phyloP scores from a whole-genome alignment of 2,888 invertebrate genomes.

The Parelbella ahira region DNA sequence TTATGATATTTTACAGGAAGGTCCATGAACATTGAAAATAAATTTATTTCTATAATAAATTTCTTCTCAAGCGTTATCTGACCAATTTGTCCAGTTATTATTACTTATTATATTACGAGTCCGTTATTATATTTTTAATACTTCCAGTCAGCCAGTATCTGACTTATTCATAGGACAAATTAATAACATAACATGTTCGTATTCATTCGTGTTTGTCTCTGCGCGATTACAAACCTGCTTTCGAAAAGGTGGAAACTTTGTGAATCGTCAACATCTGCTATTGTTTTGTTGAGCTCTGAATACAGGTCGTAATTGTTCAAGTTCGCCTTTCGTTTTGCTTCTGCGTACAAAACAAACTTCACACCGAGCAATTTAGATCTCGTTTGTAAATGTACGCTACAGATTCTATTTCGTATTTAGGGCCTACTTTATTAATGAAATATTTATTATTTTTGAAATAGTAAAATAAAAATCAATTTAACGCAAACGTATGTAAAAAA shows the following conservation, averaged over 20 bases:
- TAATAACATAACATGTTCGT: neutral
- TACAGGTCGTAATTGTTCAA: slow-evolving; percentile 23
- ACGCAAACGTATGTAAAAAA: too few relatives aligned
- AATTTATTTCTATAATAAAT: too few relatives aligned
- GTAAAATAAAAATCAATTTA: too few relatives aligned
- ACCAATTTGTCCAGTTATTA: too few relatives aligned
- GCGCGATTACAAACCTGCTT: slow-evolving; percentile 7
- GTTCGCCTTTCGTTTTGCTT: slow-evolving; percentile 8
- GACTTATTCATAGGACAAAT: neutral
- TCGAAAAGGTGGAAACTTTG: slow-evolving; percentile 5
- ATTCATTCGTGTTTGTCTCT: neutral
- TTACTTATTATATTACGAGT: too few relatives aligned
- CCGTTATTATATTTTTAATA: too few relatives aligned
- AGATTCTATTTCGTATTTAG: neutral
- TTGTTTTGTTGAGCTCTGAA: slow-evolving; percentile 22
- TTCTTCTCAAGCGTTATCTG: too few relatives aligned
- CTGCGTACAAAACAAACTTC: slow-evolving; percentile 8
- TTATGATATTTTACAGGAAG: too few relatives aligned
- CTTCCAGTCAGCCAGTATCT: too few relatives aligned
- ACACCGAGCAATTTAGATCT: slow-evolving; percentile 13
- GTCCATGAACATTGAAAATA: too few relatives aligned
- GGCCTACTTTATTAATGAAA: too few relatives aligned
- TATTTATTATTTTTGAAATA: neutral
- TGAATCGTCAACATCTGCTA: slow-evolving; percentile 18
- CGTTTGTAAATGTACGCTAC: slow-evolving; percentile 5